Conservation (phyloP, 2,888 invertebrate species). For the Himalopsyche kuldschensis region DNA sequence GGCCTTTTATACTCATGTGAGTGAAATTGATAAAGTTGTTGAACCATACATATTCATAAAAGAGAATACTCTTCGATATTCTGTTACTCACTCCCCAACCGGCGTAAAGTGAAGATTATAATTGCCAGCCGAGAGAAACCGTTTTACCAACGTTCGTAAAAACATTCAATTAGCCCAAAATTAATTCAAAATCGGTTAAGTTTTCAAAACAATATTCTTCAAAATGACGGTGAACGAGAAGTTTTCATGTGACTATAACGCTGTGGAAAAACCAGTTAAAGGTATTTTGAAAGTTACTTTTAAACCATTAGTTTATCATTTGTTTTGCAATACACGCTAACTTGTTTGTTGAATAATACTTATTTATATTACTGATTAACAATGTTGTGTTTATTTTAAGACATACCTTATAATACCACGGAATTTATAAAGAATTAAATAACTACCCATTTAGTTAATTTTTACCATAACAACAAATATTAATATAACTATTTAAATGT, state of each 20-base stretch:
- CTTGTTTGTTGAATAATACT: neutral
- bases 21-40: neutral
- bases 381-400: neutral
- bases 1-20: neutral
- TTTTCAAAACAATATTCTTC: too few species aligned
- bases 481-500: too few species aligned
- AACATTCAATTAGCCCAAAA: too few species aligned
- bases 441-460: too few species aligned
- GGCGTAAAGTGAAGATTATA: neutral
- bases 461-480: too few species aligned
- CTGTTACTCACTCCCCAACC: neutral
- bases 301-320: neutral
- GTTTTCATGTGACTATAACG: neutral
- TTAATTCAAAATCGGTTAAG: too few species aligned
- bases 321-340: neutral
- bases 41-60: neutral
- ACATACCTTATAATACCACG: neutral
- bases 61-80: neutral
- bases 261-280: neutral
- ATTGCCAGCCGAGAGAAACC: neutral
- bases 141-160: too few species aligned
- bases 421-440: too few species aligned
- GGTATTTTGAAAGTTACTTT: neutral
- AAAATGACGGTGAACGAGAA: slow-evolving; percentile 3
- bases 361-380: neutral